Evolutionary conservation across 2,797 vertebrate species (phyloP).

Genomic region (Heteromormyrus szaboi): DNA sequence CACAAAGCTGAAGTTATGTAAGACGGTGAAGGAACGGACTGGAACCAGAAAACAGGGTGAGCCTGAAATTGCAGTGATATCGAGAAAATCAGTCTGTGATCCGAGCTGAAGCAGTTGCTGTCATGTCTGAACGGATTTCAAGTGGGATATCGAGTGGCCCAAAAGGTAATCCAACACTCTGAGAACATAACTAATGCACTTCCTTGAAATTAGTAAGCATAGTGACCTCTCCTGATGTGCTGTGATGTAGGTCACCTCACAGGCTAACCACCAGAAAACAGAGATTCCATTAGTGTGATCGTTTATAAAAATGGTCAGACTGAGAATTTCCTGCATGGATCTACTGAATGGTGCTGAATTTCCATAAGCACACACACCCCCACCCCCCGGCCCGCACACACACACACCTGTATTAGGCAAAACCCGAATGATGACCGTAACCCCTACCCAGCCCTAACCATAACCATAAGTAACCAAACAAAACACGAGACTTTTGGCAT

Average conservation of each 20-base stretch:
- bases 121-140: not conserved
- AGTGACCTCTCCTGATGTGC: not conserved
- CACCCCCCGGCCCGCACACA: not conserved
- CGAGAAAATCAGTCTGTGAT: not conserved
- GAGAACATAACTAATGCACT: not conserved
- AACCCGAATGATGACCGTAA: not conserved
- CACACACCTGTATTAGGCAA: not conserved
- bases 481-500: not conserved
- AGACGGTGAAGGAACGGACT: not conserved
- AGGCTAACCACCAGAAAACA: not conserved
- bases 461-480: not conserved
- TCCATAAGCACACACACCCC: not conserved
- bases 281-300: not conserved
- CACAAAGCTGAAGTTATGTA: not conserved
- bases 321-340: not conserved
- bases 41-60: not conserved
- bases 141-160: not conserved
- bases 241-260: not conserved
- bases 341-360: not conserved
- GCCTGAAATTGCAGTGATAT: not conserved
- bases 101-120: not conserved
- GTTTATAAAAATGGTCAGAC: not conserved
- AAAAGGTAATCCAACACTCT: not conserved
- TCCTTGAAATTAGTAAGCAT: not conserved
- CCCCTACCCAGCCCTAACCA: not conserved